phyloP scores from a whole-genome alignment of 92 coral and sea anemone genomes.

The Phymanthus crucifer region DNA sequence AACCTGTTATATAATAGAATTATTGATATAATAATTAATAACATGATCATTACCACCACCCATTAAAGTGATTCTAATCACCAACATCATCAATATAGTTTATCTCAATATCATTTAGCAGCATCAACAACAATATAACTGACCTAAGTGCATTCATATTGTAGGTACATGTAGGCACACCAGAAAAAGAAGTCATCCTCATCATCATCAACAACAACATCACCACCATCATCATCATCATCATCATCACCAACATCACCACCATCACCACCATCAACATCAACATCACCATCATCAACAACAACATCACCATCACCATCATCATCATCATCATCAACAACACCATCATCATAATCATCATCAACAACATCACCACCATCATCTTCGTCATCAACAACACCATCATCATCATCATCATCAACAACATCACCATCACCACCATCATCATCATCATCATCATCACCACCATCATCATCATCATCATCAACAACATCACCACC shows the following conservation, averaged over 20 bases:
- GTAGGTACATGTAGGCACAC: too few species aligned
- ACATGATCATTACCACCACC: background rate
- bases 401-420: background rate
- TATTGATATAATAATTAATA: background rate
- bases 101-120: too few species aligned
- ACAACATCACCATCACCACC: background rate
- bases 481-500: background rate
- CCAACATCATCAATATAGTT: too few species aligned
- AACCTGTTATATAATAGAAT: slow-evolving; percentile 44
- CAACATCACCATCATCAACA: background rate
- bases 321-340: background rate
- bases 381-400: background rate
- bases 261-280: background rate
- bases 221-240: background rate
- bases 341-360: too few species aligned
- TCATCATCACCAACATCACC: background rate
- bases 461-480: background rate
- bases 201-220: background rate
- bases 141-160: too few species aligned
- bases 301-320: background rate
- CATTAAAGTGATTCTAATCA: background rate
- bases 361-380: too few species aligned
- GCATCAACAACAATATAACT: too few species aligned
- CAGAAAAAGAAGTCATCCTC: too few species aligned
- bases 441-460: background rate